These are phyloP conservation scores for Potamilus streckersoni DNA, from an alignment of 1,140 invertebrate species.

Conservation along the genomic window DNA sequence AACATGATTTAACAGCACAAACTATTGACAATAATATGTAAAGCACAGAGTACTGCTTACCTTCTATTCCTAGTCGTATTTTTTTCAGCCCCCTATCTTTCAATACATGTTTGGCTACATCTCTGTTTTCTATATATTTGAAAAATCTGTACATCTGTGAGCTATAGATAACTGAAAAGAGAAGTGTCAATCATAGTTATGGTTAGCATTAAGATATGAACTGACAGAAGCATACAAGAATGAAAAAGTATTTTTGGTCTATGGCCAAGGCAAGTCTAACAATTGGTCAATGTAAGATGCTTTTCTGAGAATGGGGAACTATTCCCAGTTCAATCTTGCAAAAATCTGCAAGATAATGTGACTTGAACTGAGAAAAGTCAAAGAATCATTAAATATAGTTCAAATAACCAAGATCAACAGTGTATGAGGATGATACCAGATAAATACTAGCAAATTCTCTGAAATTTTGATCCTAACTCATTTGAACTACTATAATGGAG, in stretches of 20 bases:
- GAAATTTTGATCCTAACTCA: too few relatives aligned
- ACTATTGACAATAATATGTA: not conserved
- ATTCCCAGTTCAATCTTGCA: too few relatives aligned
- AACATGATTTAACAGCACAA: not conserved
- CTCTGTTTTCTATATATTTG: constrained; percentile 99
- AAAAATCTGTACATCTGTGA: constrained; percentile 97
- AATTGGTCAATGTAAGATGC: not conserved
- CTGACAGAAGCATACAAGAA: too few relatives aligned
- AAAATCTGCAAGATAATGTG: too few relatives aligned
- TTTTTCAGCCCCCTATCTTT: constrained; percentile 99
- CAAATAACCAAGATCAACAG: too few relatives aligned
- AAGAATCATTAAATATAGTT: too few relatives aligned
- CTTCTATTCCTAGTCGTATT: constrained; percentile 98
- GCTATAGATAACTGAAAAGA: constrained; percentile 76
- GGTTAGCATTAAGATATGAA: not conserved
- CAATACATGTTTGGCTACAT: constrained; percentile 98
- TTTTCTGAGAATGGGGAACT: not conserved
- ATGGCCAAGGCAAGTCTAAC: not conserved
- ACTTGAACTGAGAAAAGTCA: too few relatives aligned
- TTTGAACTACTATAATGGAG: too few relatives aligned
- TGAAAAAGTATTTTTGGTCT: not conserved
- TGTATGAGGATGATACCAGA: too few relatives aligned
- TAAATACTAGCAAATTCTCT: too few relatives aligned
- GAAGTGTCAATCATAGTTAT: too few relatives aligned
- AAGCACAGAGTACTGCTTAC: constrained; percentile 36